Percentiles rank a stretch among this genome's conserved stretches.
phyloP scores from a whole-genome alignment of 1,140 invertebrate species.

The Magallana gigas region DNA sequence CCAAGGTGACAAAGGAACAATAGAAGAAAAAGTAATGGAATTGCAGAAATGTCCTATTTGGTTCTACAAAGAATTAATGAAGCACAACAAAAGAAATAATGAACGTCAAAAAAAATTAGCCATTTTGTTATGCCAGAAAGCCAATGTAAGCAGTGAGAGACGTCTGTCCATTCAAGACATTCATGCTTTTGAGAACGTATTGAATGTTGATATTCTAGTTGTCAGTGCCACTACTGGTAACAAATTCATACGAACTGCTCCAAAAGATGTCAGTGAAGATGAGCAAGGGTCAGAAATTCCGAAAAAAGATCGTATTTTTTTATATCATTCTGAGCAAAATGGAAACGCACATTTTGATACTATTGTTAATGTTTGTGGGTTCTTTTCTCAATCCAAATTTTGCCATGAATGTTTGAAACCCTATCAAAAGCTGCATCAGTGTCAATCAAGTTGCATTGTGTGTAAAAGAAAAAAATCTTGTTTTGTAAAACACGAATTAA shows the following conservation, averaged over 20 bases:
- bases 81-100: not conserved
- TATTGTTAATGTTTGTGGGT: conserved; percentile 37
- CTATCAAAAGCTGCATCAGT: conserved; percentile 41
- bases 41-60: conserved; percentile 18
- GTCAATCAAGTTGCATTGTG: conserved; percentile 26
- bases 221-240: not conserved
- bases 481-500: not conserved
- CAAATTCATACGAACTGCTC: conserved; percentile 14
- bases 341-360: conserved; percentile 20
- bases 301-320: not conserved
- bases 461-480: not conserved
- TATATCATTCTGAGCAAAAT: conserved; percentile 18
- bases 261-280: not conserved
- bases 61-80: conserved; percentile 26
- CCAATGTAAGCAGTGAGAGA: not conserved
- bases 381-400: conserved; percentile 32
- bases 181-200: conserved; percentile 28
- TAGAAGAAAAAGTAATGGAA: conserved; percentile 27
- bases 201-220: conserved; percentile 33
- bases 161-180: conserved; percentile 30
- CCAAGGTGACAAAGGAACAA: not conserved
- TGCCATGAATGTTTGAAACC: conserved; percentile 45
- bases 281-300: not conserved
- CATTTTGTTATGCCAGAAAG: not conserved
- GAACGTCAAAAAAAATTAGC: conserved; percentile 16